A percentile compares a stretch with the other conserved stretches of the same genome.
Conservation (phyloP, 2,888 invertebrate species). For the Oscheius sp. region DNA sequence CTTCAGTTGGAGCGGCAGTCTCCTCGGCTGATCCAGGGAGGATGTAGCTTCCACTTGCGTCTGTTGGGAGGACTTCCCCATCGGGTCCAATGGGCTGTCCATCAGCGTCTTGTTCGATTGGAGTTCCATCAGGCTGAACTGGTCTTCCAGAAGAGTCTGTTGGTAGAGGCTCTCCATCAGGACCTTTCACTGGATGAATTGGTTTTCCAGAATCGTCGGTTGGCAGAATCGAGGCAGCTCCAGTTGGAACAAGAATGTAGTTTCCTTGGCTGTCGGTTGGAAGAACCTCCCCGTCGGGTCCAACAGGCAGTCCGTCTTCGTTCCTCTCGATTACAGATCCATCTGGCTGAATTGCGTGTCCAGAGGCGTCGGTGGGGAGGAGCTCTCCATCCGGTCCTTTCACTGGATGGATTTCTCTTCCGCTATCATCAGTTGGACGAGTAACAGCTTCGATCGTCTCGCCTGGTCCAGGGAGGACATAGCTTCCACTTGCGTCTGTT, state of each 20-base stretch:
- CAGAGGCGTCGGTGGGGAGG: conserved; percentile 37
- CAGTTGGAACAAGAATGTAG: no score
- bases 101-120: background rate
- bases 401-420: conserved; percentile 39
- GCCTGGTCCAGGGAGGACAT: conserved; percentile 27
- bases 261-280: no score
- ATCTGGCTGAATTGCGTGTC: no score
- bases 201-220: conserved; percentile 16
- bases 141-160: conserved; percentile 11
- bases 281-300: no score
- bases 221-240: no score
- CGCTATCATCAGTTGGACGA: conserved; percentile 43
- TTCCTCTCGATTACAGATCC: no score
- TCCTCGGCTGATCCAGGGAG: conserved; percentile 36
- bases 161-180: conserved; percentile 39
- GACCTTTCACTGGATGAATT: conserved; percentile 27
- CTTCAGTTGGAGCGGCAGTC: conserved; percentile 27
- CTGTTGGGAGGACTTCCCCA: conserved; percentile 41
- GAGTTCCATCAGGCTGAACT: conserved; percentile 25
- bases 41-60: conserved; percentile 42
- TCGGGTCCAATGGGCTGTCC: conserved; percentile 38
- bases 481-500: conserved; percentile 40
- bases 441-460: conserved; percentile 43
- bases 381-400: conserved; percentile 54
- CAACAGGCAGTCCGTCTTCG: no score